A percentile compares a stretch with the other conserved stretches of the same genome.
These are phyloP conservation scores for Cephus spinipes DNA, from an alignment of 2,888 invertebrate species.

Conservation along the genomic window DNA sequence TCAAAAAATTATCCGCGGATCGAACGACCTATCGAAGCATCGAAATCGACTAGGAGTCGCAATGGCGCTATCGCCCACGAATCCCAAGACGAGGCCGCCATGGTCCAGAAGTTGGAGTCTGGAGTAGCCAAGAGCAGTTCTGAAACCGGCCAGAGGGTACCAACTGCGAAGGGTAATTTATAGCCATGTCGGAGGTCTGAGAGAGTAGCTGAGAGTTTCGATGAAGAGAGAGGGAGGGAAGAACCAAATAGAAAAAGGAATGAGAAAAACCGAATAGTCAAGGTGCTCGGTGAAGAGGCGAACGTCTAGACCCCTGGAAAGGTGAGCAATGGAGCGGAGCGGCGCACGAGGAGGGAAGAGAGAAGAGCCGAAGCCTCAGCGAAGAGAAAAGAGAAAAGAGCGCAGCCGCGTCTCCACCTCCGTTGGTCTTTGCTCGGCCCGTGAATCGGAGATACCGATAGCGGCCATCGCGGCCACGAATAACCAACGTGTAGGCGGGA, in stretches of 20 bases:
- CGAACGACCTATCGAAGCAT: not conserved
- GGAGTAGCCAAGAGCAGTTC: not conserved
- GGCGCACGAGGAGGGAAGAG: constrained; percentile 19
- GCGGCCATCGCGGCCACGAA: constrained; percentile 64
- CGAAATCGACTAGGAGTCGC: not conserved
- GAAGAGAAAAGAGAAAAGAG: constrained; percentile 33
- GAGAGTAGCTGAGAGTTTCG: constrained; percentile 13
- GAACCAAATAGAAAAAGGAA: not conserved
- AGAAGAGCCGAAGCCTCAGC: constrained; percentile 7
- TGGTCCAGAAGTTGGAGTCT: not conserved
- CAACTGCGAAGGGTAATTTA: constrained; percentile 34
- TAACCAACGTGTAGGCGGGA: constrained; percentile 63
- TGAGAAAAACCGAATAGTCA: not conserved
- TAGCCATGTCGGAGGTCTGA: constrained; percentile 22
- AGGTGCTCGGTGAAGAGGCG: not conserved
- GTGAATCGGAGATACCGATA: constrained; percentile 55
- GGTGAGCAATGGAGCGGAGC: constrained; percentile 12
- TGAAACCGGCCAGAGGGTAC: not conserved
- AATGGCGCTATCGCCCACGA: not conserved
- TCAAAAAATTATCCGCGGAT: not conserved
- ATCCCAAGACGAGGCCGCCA: not conserved
- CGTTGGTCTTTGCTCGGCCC: constrained; percentile 38
- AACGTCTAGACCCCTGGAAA: not conserved
- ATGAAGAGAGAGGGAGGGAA: constrained; percentile 9
- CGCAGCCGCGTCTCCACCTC: constrained; percentile 63